These are phyloP conservation scores for Periphyllus acericola DNA, from an alignment of 2,888 invertebrate genomes.

Conservation along the genomic window DNA sequence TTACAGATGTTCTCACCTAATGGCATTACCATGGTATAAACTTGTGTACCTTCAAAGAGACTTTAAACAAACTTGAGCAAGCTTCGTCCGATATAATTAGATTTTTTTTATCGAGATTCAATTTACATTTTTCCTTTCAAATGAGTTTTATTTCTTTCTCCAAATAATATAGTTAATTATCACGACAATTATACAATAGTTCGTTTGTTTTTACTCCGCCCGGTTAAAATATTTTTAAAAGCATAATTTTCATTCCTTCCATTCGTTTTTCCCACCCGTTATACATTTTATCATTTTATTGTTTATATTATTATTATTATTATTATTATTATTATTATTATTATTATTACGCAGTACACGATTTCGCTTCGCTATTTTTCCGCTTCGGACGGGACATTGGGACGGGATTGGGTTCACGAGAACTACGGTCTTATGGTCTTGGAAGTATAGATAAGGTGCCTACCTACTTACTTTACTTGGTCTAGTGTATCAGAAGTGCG, in stretches of 20 bases:
- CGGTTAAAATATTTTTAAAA: background rate
- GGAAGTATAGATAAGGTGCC: no score
- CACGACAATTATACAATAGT: constrained; percentile 44
- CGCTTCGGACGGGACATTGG: background rate
- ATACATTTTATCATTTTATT: background rate
- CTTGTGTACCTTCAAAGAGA: constrained; percentile 45
- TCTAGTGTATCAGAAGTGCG: background rate
- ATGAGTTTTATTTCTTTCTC: constrained; percentile 41
- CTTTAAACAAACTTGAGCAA: constrained; percentile 40
- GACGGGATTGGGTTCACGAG: background rate
- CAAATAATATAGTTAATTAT: constrained; percentile 34
- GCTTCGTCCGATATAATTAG: constrained; percentile 36
- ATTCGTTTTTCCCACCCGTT: background rate
- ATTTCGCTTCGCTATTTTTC: background rate
- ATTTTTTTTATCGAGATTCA: constrained; percentile 51
- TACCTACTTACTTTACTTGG: background rate
- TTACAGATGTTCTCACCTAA: constrained; percentile 47
- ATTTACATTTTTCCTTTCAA: constrained; percentile 35
- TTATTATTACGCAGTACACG: background rate
- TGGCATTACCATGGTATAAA: constrained; percentile 39
- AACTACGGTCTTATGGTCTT: background rate
- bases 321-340: background rate
- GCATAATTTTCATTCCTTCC: background rate
- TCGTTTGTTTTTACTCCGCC: background rate
- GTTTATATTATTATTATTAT: background rate